phyloP scores from a whole-genome alignment of 2,797 vertebrate species.

The Mycteria americana region DNA sequence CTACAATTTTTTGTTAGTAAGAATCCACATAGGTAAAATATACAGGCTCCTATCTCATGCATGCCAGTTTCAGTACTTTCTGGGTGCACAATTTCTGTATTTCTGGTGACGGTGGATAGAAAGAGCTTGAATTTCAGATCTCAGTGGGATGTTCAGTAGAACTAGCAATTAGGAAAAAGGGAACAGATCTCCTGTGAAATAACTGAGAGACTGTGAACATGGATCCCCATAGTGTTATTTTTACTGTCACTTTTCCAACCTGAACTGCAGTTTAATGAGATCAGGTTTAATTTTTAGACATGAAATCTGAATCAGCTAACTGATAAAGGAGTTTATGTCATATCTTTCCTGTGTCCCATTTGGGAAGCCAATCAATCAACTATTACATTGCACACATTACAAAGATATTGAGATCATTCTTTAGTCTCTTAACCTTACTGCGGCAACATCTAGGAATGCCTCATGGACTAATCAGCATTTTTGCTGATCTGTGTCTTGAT shows the following conservation, averaged over 20 bases:
- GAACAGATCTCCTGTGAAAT: conserved; percentile 50
- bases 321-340: neutral
- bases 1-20: neutral
- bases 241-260: neutral
- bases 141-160: conserved; percentile 11
- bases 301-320: conserved; percentile 11
- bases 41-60: neutral
- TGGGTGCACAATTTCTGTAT: neutral
- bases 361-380: neutral
- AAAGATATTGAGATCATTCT: neutral
- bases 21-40: neutral
- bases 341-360: neutral
- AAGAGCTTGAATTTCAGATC: conserved; percentile 20
- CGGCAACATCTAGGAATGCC: neutral
- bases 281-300: neutral
- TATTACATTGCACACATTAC: neutral
- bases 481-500: neutral
- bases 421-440: neutral
- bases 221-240: neutral
- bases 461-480: neutral
- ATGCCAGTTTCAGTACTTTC: neutral
- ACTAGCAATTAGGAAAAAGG: conserved; percentile 44
- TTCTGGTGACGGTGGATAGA: neutral
- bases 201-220: neutral
- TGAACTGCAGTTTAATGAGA: conserved; percentile 9